These are phyloP conservation scores for Rhinichthys klamathensis DNA, from an alignment of 2,113 vertebrate species.

Conservation along the genomic window DNA sequence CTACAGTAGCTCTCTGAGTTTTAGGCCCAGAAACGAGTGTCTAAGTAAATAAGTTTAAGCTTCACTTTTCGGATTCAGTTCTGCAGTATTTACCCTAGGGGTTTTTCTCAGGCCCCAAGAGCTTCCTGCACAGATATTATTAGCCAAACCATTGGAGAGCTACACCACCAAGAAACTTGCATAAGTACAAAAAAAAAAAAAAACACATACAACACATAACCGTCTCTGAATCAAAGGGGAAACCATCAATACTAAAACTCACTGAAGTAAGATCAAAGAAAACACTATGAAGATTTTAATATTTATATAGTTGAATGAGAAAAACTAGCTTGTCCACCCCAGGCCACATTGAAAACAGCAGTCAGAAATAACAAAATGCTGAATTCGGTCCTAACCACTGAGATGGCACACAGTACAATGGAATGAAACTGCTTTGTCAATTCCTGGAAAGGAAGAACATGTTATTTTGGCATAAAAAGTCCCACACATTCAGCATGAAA, in stretches of 20 bases:
- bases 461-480: conserved; percentile 17
- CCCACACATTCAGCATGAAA: conserved; percentile 8
- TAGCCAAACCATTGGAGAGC: conserved; percentile 33
- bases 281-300: conserved; percentile 27
- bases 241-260: background rate
- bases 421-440: conserved; percentile 38
- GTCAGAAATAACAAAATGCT: conserved; percentile 37
- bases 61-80: conserved; percentile 60
- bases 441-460: background rate
- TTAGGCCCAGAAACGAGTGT: conserved; percentile 11
- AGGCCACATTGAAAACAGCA: conserved; percentile 28
- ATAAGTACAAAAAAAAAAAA: background rate
- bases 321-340: conserved; percentile 25
- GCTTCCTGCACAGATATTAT: conserved; percentile 45
- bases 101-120: conserved; percentile 44
- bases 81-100: conserved; percentile 30
- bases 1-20: conserved; percentile 44
- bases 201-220: background rate
- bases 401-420: conserved; percentile 16
- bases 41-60: conserved; percentile 53
- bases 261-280: conserved; percentile 30
- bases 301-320: conserved; percentile 12
- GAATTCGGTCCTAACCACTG: conserved; percentile 33
- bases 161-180: conserved; percentile 29
- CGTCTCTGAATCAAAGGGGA: background rate